Percentiles rank a stretch among this genome's conserved stretches.
These are phyloP conservation scores for Ptychobarbus kaznakovi DNA, from an alignment of 2,797 vertebrate species.

Conservation along the genomic window DNA sequence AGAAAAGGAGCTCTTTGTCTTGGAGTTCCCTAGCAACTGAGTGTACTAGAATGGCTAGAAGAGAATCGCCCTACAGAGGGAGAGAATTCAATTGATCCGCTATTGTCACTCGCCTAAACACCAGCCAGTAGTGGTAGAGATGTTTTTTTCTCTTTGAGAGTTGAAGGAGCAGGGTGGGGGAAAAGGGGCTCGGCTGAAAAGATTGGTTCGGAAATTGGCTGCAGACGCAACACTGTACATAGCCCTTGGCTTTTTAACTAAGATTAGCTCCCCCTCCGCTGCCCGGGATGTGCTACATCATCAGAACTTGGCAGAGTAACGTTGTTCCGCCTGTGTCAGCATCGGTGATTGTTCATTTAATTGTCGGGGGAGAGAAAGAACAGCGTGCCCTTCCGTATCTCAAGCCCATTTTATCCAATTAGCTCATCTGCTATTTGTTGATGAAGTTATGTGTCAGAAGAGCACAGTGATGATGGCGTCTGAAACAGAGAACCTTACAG, in stretches of 20 bases:
- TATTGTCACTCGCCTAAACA: conserved; percentile 47
- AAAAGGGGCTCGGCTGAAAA: conserved; percentile 12
- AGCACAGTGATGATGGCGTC: conserved; percentile 11
- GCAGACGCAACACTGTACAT: conserved; percentile 5
- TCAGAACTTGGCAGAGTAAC: conserved; percentile 5
- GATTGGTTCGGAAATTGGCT: neutral
- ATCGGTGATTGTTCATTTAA: conserved; percentile 39
- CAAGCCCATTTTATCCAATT: conserved; percentile 43
- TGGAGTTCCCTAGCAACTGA: conserved; percentile 77
- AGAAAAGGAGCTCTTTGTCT: conserved; percentile 61
- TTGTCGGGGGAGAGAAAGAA: conserved; percentile 49
- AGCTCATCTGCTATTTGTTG: conserved; percentile 48
- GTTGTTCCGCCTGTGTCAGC: conserved; percentile 48
- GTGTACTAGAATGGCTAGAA: conserved; percentile 60
- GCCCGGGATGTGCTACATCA: conserved; percentile 26
- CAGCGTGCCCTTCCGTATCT: conserved; percentile 32
- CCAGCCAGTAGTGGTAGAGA: conserved; percentile 2
- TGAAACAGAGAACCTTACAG: conserved; percentile 9
- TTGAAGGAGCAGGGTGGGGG: neutral
- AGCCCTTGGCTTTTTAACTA: conserved; percentile 24
- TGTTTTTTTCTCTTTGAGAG: conserved; percentile 11
- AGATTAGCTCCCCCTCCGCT: neutral
- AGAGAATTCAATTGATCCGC: conserved; percentile 65
- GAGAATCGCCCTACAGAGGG: conserved; percentile 58
- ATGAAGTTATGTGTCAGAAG: conserved; percentile 35